Conservation (phyloP, 2,888 invertebrate species). For the Druceiella hillmani region DNA sequence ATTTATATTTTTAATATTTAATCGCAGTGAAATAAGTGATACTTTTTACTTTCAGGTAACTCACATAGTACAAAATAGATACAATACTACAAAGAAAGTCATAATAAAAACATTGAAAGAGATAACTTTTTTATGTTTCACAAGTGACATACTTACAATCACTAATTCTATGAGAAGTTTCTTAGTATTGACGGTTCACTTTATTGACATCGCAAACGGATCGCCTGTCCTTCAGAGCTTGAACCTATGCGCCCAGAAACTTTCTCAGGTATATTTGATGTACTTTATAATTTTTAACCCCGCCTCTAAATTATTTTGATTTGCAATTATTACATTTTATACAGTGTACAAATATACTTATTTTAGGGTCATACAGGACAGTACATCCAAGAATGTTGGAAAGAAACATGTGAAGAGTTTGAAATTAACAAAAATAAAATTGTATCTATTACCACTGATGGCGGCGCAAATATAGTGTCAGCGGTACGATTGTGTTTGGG, state of each 20-base stretch:
- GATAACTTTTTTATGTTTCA: conserved; percentile 13
- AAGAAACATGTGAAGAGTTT: too few species aligned
- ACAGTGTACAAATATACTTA: conserved; percentile 17
- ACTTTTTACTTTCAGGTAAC: conserved; percentile 11
- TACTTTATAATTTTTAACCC: conserved; percentile 18
- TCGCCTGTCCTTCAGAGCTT: conserved; percentile 15
- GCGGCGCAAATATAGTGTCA: conserved; percentile 26
- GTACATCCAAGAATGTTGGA: conserved; percentile 20
- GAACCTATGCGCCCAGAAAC: conserved; percentile 17
- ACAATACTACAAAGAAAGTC: conserved; percentile 17
- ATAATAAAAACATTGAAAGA: conserved; percentile 17
- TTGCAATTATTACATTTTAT: too few species aligned
- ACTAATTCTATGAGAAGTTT: conserved; percentile 22
- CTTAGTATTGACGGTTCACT: conserved; percentile 20
- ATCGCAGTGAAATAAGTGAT: too few species aligned
- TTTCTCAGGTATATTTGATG: conserved; percentile 22
- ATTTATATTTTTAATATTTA: too few species aligned
- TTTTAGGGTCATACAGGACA: conserved; percentile 19
- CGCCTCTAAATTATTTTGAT: conserved; percentile 16
- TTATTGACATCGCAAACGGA: conserved; percentile 15
- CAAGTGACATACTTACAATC: conserved; percentile 20
- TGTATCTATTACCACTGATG: conserved; percentile 26
- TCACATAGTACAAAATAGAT: conserved; percentile 8
- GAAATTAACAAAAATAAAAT: conserved; percentile 16
- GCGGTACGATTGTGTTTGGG: conserved; percentile 26